These are phyloP conservation scores for Ammodytes marinus DNA, from an alignment of 2,113 vertebrate genomes.

Conservation along the genomic window DNA sequence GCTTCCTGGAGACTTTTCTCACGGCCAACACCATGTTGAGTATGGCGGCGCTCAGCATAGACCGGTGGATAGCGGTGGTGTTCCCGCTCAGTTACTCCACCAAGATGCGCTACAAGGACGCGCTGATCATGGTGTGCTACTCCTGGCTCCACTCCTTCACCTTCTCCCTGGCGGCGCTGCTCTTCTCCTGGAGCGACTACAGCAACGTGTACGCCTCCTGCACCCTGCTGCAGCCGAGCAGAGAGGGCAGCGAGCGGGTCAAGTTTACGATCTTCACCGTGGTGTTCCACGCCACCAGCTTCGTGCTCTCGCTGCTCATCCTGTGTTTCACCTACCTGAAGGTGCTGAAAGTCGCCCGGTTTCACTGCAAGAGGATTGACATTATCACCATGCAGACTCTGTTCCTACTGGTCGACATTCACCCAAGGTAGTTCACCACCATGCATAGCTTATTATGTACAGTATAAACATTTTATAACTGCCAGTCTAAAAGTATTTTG, in stretches of 20 bases:
- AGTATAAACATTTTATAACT: not conserved
- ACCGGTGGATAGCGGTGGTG: conserved; percentile 90
- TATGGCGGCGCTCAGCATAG: conserved; percentile 89
- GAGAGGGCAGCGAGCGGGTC: conserved; percentile 77
- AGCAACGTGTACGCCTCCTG: conserved; percentile 87
- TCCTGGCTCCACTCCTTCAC: conserved; percentile 88
- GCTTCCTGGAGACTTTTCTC: conserved; percentile 90
- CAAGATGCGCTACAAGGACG: conserved; percentile 90
- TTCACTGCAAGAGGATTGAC: conserved; percentile 89
- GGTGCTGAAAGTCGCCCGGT: conserved; percentile 88
- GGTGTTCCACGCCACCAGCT: conserved; percentile 88
- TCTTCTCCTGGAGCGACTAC: conserved; percentile 90
- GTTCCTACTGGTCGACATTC: conserved; percentile 90
- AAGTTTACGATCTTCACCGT: conserved; percentile 88
- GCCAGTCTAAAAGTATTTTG: conserved; percentile 11
- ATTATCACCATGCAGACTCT: conserved; percentile 90
- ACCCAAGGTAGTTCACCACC: conserved; percentile 84
- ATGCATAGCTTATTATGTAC: not conserved
- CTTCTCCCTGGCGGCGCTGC: conserved; percentile 86
- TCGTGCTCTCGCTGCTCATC: conserved; percentile 87
- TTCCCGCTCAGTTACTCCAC: conserved; percentile 89
- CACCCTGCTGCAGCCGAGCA: conserved; percentile 85
- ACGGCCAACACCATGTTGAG: conserved; percentile 89
- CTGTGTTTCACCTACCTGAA: conserved; percentile 89
- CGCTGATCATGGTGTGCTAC: conserved; percentile 88